Conservation (phyloP, 2,797 vertebrate genomes). For the Trematomus bernacchii region DNA sequence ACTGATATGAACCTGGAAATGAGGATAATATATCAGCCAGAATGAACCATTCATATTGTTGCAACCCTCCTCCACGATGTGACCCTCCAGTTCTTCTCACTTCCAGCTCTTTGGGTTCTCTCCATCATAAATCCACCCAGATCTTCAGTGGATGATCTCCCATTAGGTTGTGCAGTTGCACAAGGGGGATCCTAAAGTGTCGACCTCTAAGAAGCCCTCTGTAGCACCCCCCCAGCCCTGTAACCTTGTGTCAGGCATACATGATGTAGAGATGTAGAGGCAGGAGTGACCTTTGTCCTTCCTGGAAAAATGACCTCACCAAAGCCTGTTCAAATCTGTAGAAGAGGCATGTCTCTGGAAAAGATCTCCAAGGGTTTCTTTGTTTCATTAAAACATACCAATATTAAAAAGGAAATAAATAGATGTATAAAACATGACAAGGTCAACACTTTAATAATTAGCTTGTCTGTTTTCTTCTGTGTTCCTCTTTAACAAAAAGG, state of each 20-base stretch:
- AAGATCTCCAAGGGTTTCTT: neutral
- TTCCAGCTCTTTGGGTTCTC: too few species aligned
- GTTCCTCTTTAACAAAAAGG: neutral
- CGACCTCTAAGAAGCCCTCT: too few species aligned
- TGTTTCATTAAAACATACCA: neutral
- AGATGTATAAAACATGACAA: neutral
- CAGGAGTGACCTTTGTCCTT: constrained; percentile 55
- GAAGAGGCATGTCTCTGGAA: neutral
- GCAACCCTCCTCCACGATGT: too few species aligned
- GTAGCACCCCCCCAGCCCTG: neutral
- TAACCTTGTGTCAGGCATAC: constrained; percentile 39
- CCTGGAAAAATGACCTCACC: constrained; percentile 54
- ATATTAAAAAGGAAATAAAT: too few species aligned
- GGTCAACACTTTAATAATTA: neutral
- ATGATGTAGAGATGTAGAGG: constrained; percentile 22
- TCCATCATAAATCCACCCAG: too few species aligned
- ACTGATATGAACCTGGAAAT: too few species aligned
- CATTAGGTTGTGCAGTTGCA: too few species aligned
- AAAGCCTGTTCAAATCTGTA: constrained; percentile 45
- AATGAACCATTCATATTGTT: too few species aligned
- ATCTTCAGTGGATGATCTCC: too few species aligned
- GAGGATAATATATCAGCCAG: too few species aligned
- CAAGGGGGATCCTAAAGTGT: too few species aligned
- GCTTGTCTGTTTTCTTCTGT: neutral
- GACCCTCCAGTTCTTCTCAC: too few species aligned